These are phyloP conservation scores for Drosophila takahashii DNA, from an alignment of 1,140 invertebrate species.

Conservation along the genomic window DNA sequence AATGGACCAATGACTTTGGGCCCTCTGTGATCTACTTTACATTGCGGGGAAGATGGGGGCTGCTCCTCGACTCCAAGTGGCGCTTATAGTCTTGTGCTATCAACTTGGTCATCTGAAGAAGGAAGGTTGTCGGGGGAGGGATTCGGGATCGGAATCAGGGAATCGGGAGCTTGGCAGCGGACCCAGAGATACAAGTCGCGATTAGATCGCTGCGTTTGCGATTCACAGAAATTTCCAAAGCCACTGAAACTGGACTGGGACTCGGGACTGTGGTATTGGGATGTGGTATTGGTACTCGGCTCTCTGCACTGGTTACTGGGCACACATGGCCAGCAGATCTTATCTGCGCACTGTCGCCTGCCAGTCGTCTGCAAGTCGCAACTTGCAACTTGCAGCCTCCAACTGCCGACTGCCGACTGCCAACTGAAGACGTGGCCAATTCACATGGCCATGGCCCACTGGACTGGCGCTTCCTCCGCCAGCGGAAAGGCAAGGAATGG, in stretches of 20 bases:
- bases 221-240: slow-evolving; percentile 78
- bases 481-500: slow-evolving; percentile 26
- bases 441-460: slow-evolving; percentile 65
- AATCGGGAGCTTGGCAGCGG: slow-evolving; percentile 33
- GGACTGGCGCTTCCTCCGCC: slow-evolving; percentile 70
- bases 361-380: slow-evolving; percentile 40
- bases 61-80: slow-evolving; percentile 49
- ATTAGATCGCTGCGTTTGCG: slow-evolving; percentile 73
- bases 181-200: slow-evolving; percentile 69
- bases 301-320: slow-evolving; percentile 38
- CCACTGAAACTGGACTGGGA: slow-evolving; percentile 39
- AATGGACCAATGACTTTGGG: slow-evolving; percentile 46
- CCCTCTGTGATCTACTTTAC: slow-evolving; percentile 74
- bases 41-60: slow-evolving; percentile 30
- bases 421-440: slow-evolving; percentile 26
- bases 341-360: slow-evolving; percentile 59
- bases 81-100: slow-evolving; percentile 68
- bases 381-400: slow-evolving; percentile 6
- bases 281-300: slow-evolving; percentile 25
- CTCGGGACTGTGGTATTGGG: slow-evolving; percentile 10
- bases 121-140: slow-evolving; percentile 21
- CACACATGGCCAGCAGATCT: slow-evolving; percentile 73
- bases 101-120: slow-evolving; percentile 62
- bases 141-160: slow-evolving; percentile 17
- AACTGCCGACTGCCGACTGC: background rate